Evolutionary conservation across 2,888 invertebrate genomes (phyloP), one percentile per base, ranked within the genome.

Genomic region (Steinernema carpocapsae): DNA sequence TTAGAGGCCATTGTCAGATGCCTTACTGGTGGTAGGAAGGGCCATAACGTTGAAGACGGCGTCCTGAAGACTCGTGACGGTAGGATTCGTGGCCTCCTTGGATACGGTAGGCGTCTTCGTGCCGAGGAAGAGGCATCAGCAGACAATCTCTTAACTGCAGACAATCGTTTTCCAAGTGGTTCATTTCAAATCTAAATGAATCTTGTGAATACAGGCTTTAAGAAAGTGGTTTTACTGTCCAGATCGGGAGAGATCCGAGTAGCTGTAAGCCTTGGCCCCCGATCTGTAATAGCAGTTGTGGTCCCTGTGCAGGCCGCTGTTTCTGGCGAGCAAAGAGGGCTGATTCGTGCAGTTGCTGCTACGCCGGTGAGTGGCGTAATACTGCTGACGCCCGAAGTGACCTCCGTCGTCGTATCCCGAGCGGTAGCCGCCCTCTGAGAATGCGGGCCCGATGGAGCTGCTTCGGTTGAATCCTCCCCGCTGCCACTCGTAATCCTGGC

Each of bases 61-160:
- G 48, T n/a, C 19, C 48, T 4, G 48, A 48, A n/a, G n/a, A n/a
- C 17, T 48, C n/a, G 2, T 48, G 19, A 14, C 48, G n/a, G 48
- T 48, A 48, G 19, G 3, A 48, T 14, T 48, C 48, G 48, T 48
- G 48, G n/a, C n/a, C 48, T 48, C 48, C 48, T 3, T 14, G 17
- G 2, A 14, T 48, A 48, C 76, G 70, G 72, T 42, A 46, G 12
- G 17, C 45, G 4, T 19, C 10, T 14, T 43, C 45, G 71, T 43
- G 24, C 32, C 76, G 22, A 3, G 76, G 74, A 71, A 74, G 29
- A 12, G 76, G 76, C 75, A 75, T 75, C 29, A 77, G 73, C 64
- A 78, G 70, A 12, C 78, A 76, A 72, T 83, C 81, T 37, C 78
- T n/a, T n/a, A n/a, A n/a, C n/a, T n/a, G n/a, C n/a, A n/a, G 82